These are phyloP conservation scores for Struthidea cinerea DNA, from an alignment of 2,113 vertebrate genomes.

Conservation along the genomic window DNA sequence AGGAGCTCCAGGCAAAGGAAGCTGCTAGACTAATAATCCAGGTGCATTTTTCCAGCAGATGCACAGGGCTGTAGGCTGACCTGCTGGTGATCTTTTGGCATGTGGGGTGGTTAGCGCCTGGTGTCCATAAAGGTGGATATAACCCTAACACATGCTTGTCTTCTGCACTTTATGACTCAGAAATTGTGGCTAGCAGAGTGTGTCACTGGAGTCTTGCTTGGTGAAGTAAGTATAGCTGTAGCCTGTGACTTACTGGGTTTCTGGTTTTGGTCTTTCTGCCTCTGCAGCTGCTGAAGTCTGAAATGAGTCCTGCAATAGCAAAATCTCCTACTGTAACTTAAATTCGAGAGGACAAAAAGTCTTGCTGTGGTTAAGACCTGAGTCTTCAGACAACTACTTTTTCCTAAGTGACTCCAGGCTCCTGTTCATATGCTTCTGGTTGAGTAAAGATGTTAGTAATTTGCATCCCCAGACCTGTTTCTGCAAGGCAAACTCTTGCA, in stretches of 20 bases:
- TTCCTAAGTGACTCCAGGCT: neutral
- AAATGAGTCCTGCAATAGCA: neutral
- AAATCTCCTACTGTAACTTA: neutral
- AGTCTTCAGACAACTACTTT: neutral
- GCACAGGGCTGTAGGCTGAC: neutral
- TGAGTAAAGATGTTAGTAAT: neutral
- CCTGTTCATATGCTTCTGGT: neutral
- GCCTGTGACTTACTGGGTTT: neutral
- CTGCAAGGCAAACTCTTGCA: neutral
- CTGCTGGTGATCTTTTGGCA: neutral
- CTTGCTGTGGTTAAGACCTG: neutral
- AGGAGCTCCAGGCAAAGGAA: neutral
- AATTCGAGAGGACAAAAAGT: neutral
- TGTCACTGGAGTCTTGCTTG: neutral
- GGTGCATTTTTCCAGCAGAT: neutral
- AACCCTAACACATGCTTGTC: neutral
- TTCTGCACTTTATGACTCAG: neutral
- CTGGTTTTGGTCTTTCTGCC: neutral
- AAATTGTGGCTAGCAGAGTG: neutral
- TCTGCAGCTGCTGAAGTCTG: neutral
- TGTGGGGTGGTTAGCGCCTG: fast-evolving
- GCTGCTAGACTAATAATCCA: neutral
- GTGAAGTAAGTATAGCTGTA: neutral
- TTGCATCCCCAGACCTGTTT: neutral
- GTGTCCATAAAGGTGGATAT: neutral